Evolutionary conservation across 2,888 invertebrate genomes (phyloP).

Genomic region (Drymonia ruficornis): DNA sequence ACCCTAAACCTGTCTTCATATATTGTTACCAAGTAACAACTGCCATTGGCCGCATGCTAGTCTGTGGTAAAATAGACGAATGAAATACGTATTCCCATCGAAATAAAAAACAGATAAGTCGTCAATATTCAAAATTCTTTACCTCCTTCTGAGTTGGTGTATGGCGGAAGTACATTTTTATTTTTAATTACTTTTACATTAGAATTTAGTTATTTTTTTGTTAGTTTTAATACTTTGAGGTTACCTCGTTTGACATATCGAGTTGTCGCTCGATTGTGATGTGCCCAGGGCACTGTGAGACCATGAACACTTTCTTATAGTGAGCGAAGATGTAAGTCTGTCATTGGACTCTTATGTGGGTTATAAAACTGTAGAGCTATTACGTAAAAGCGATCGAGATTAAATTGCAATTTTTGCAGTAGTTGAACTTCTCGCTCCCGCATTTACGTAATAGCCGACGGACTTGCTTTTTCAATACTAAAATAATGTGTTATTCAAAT

Average conservation of each 20-base stretch:
- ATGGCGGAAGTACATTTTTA: slow-evolving; percentile 63
- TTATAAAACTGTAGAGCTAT: background rate
- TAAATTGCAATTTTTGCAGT: background rate
- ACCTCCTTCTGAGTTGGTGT: slow-evolving; percentile 40
- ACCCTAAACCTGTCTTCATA: too few relatives aligned
- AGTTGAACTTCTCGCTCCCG: background rate
- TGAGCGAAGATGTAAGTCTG: slow-evolving; percentile 39
- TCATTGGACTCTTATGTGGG: slow-evolving; percentile 4
- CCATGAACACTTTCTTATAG: slow-evolving; percentile 42
- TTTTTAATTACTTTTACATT: slow-evolving; percentile 36
- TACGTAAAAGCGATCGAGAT: background rate
- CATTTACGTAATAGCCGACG: background rate
- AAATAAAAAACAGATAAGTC: background rate
- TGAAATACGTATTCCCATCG: too few relatives aligned
- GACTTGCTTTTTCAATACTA: slow-evolving; percentile 9
- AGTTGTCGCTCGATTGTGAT: slow-evolving; percentile 40
- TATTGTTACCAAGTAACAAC: too few relatives aligned
- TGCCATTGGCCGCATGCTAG: too few relatives aligned
- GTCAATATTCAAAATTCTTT: slow-evolving; percentile 40
- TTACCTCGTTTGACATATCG: slow-evolving; percentile 58
- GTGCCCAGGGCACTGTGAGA: slow-evolving; percentile 53
- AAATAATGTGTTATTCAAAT: slow-evolving; percentile 59
- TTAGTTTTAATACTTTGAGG: slow-evolving; percentile 44
- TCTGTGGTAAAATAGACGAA: too few relatives aligned
- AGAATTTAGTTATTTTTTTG: slow-evolving; percentile 34